Percentiles rank a stretch among this genome's conserved stretches.
Evolutionary conservation across 2,888 invertebrate genomes (phyloP).

Genomic region (Pheosia gnoma): DNA sequence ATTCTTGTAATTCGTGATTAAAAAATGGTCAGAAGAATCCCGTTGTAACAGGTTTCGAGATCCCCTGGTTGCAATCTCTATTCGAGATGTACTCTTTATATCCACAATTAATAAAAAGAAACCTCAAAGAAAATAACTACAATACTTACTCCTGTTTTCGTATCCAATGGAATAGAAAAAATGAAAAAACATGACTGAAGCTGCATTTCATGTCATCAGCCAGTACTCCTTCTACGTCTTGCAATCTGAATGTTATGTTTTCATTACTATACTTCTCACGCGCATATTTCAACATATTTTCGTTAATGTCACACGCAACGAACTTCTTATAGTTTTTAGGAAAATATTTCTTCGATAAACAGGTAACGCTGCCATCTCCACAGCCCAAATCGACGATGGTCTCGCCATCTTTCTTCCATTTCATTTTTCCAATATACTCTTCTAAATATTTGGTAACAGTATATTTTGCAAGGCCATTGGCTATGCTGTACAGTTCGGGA

Average conservation of each 20-base stretch:
- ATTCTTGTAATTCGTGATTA: too few relatives aligned
- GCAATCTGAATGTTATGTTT: constrained; percentile 1
- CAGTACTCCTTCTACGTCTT: constrained; percentile 69
- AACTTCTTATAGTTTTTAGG: not conserved
- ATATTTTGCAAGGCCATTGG: not conserved
- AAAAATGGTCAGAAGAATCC: too few relatives aligned
- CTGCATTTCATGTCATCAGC: constrained; percentile 3
- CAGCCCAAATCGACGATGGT: constrained; percentile 5
- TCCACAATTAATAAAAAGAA: too few relatives aligned
- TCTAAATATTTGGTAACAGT: not conserved
- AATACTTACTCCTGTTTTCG: constrained; percentile 2
- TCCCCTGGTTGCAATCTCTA: too few relatives aligned
- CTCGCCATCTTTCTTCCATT: not conserved
- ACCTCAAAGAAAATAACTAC: not conserved
- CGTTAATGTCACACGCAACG: constrained; percentile 2
- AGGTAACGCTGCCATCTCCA: constrained; percentile 3
- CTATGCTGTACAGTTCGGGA: not conserved
- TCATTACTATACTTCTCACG: not conserved
- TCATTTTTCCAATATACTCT: not conserved
- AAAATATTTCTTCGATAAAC: not conserved
- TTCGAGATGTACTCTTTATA: too few relatives aligned
- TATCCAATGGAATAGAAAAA: constrained; percentile 7
- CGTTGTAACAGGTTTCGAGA: too few relatives aligned
- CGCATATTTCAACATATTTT: not conserved
- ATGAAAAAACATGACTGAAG: constrained; percentile 10